Percentiles rank a stretch among this genome's conserved stretches.
Evolutionary conservation across 92 coral and sea anemone species (phyloP).

Genomic region (Porites cylindrica): DNA sequence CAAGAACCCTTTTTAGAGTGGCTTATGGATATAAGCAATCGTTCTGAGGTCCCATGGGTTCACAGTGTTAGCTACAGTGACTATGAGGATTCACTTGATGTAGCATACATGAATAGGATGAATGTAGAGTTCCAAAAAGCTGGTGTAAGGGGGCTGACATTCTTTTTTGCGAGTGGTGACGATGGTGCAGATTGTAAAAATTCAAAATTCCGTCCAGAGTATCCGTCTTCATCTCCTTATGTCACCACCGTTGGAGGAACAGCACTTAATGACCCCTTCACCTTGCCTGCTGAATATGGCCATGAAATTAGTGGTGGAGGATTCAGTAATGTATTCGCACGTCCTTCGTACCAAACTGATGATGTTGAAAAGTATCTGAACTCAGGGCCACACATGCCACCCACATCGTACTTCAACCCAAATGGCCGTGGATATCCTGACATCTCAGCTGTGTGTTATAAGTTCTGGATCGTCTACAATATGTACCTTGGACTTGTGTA

Average conservation of each 20-base stretch:
- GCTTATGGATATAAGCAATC: conserved; percentile 94
- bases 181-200: conserved; percentile 98
- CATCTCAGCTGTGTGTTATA: conserved; percentile 89
- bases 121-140: conserved; percentile 96
- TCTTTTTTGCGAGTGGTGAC: conserved; percentile 98
- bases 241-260: conserved; percentile 99
- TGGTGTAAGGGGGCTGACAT: conserved; percentile 91
- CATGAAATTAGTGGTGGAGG: conserved; percentile 99
- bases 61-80: conserved; percentile 98
- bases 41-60: conserved; percentile 86
- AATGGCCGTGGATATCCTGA: conserved; percentile 97
- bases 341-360: conserved; percentile 83
- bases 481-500: conserved; percentile 87
- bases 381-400: conserved; percentile 89
- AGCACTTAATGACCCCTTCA: conserved; percentile 80
- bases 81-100: conserved; percentile 91
- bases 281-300: conserved; percentile 81
- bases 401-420: conserved; percentile 80
- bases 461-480: conserved; percentile 97
- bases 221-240: conserved; percentile 96
- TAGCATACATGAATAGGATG: conserved; percentile 93
- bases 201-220: conserved; percentile 89
- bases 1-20: conserved; percentile 99
- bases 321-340: conserved; percentile 88
- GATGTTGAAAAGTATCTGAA: conserved; percentile 87